Percentiles rank a stretch among this genome's conserved stretches.
Conservation (phyloP, 2,888 invertebrate genomes). For the Antitype chi region DNA sequence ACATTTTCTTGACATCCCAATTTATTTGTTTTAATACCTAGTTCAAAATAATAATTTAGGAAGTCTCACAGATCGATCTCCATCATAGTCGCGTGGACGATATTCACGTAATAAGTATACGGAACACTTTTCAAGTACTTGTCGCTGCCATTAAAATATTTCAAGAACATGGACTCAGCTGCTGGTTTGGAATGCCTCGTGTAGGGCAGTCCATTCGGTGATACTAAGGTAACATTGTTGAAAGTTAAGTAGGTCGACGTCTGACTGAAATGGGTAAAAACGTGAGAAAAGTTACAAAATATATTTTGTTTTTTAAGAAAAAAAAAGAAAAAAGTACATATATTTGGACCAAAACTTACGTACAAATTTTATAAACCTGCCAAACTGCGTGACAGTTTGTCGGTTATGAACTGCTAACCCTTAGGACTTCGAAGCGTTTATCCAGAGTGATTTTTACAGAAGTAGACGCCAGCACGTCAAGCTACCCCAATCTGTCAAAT, state of each 20-base stretch:
- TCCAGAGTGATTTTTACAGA: neutral
- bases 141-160: constrained; percentile 84
- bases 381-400: no score
- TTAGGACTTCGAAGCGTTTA: neutral
- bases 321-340: no score
- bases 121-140: constrained; percentile 90
- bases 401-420: neutral
- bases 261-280: constrained; percentile 74
- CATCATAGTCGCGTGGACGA: constrained; percentile 90
- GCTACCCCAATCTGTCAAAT: no score
- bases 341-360: no score
- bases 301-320: no score
- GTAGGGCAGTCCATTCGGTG: constrained; percentile 90
- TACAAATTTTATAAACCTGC: no score
- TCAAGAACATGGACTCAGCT: constrained; percentile 88
- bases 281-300: neutral
- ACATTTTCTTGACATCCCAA: neutral
- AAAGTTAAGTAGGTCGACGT: constrained; percentile 89
- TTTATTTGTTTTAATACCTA: neutral
- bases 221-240: constrained; percentile 93
- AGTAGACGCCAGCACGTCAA: no score
- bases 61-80: constrained; percentile 89
- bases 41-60: neutral
- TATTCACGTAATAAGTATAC: constrained; percentile 92
- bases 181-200: constrained; percentile 74